Evolutionary conservation across 2,888 invertebrate species (phyloP).

Genomic region (Cacoxenus indagator): DNA sequence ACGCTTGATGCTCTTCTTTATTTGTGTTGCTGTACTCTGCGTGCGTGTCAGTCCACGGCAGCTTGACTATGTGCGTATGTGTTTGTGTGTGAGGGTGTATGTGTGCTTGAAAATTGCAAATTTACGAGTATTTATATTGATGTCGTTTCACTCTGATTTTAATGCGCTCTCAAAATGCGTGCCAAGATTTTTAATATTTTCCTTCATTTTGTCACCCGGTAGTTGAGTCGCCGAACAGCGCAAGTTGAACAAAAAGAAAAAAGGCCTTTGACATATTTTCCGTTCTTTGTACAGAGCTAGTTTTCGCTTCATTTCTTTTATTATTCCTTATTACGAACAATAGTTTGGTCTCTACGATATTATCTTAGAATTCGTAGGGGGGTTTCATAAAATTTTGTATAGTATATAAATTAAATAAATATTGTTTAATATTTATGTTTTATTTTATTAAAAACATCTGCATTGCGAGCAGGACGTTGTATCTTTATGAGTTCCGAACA

Average conservation of each 20-base stretch:
- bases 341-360: not conserved
- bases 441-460: too few species aligned
- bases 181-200: slow-evolving; percentile 58
- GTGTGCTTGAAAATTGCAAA: slow-evolving; percentile 57
- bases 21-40: slow-evolving; percentile 5
- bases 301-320: slow-evolving; percentile 22
- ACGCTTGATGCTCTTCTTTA: not conserved
- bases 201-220: not conserved
- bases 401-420: too few species aligned
- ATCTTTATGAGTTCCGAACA: too few species aligned
- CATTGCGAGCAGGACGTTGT: too few species aligned
- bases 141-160: slow-evolving; percentile 65
- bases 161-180: slow-evolving; percentile 60
- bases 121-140: slow-evolving; percentile 66
- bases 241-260: not conserved
- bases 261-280: slow-evolving; percentile 6
- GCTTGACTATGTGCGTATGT: not conserved
- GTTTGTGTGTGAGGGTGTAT: slow-evolving; percentile 14
- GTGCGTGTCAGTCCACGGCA: not conserved
- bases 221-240: too few species aligned
- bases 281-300: slow-evolving; percentile 6
- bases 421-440: too few species aligned
- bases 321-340: slow-evolving; percentile 1
- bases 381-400: too few species aligned
- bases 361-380: too few species aligned